Evolutionary conservation across 1,140 invertebrate species (phyloP).

Genomic region (Drosophila ohnishii): DNA sequence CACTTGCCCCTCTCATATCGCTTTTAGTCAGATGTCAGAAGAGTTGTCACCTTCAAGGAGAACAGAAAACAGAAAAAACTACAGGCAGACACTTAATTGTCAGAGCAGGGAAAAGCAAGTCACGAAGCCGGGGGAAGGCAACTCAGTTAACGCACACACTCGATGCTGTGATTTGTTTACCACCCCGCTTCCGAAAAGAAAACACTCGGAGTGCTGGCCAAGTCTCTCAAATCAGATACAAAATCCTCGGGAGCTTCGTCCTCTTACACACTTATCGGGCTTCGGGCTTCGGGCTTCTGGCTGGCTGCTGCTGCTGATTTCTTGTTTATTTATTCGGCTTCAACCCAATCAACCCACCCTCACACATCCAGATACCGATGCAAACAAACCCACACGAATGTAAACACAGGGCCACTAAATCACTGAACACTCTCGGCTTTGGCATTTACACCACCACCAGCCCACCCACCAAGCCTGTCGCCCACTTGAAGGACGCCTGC

Average conservation of each 20-base stretch:
- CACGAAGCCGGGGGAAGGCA: constrained; percentile 18
- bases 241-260: constrained; percentile 49
- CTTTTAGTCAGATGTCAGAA: constrained; percentile 40
- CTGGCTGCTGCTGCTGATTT: constrained; percentile 62
- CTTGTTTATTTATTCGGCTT: constrained; percentile 77
- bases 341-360: constrained; percentile 72
- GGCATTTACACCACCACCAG: constrained; percentile 64
- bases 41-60: constrained; percentile 35
- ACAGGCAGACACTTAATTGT: constrained; percentile 56
- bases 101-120: constrained; percentile 18
- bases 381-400: constrained; percentile 63
- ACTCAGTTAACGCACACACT: constrained; percentile 43
- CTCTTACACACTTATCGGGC: constrained; percentile 73
- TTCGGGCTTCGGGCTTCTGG: constrained; percentile 30
- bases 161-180: constrained; percentile 49
- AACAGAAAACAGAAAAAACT: constrained; percentile 13
- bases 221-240: constrained; percentile 45
- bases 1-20: background rate
- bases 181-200: constrained; percentile 11
- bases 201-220: constrained; percentile 47
- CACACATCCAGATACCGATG: constrained; percentile 38
- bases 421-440: constrained; percentile 73
- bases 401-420: constrained; percentile 72
- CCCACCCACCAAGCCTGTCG: constrained; percentile 18
- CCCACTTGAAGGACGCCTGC: constrained; percentile 27